Percentiles rank a stretch among this genome's conserved stretches.
These are phyloP conservation scores for Irena cyanogastra DNA, from an alignment of 2,113 vertebrate species.

Conservation along the genomic window DNA sequence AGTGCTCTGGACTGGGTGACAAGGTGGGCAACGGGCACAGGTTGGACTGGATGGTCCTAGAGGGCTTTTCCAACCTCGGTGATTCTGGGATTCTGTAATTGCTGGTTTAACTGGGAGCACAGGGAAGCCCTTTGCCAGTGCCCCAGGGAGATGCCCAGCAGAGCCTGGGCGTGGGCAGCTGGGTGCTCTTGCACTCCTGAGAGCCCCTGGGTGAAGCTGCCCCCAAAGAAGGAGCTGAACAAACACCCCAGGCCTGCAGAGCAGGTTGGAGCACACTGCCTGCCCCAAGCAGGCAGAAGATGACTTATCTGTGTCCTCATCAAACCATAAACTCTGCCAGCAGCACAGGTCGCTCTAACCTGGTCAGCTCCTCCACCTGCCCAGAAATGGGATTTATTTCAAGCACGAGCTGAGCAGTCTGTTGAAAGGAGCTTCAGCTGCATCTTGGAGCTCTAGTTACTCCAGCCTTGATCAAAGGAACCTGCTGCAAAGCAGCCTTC, in stretches of 20 bases:
- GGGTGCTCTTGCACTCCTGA: background rate
- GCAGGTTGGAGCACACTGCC: background rate
- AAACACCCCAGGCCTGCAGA: background rate
- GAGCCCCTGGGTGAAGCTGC: background rate
- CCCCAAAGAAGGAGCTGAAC: background rate
- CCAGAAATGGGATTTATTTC: background rate
- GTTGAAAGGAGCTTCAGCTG: background rate
- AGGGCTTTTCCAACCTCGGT: background rate
- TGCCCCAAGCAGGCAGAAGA: background rate
- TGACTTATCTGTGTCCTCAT: background rate
- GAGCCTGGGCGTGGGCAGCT: background rate
- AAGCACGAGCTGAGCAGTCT: background rate
- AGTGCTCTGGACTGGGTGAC: background rate
- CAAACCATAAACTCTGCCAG: background rate
- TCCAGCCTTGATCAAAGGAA: background rate
- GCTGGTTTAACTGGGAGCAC: background rate
- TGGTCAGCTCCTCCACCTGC: background rate
- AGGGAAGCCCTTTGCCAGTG: background rate
- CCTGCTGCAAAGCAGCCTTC: background rate
- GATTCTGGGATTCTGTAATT: background rate
- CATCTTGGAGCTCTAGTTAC: background rate
- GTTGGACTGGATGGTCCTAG: accelerated
- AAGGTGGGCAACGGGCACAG: background rate
- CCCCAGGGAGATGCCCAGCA: background rate
- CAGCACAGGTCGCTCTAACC: background rate